These are phyloP conservation scores for Ormyrus labotus DNA, from an alignment of 2,888 invertebrate genomes.

Conservation along the genomic window DNA sequence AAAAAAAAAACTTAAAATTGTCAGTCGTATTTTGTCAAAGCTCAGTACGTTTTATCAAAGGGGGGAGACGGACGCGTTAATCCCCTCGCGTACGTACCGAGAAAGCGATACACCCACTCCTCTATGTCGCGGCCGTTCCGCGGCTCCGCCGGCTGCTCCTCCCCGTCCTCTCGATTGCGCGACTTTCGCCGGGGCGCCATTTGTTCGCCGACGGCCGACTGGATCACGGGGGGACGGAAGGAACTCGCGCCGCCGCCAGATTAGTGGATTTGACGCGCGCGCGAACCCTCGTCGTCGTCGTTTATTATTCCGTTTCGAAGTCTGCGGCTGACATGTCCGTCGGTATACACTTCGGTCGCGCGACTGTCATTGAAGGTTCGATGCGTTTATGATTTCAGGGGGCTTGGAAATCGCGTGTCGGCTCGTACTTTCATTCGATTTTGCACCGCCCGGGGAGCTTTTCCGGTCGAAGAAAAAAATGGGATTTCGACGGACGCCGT, in stretches of 20 bases:
- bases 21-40: neutral
- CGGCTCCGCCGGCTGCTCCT: neutral
- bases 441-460: no score
- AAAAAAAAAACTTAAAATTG: neutral
- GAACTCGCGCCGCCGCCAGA: neutral
- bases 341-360: no score
- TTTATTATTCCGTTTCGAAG: neutral
- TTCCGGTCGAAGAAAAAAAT: no score
- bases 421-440: no score
- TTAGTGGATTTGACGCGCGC: no score
- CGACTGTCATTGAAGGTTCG: no score
- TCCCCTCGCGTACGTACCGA: slow-evolving; percentile 41
- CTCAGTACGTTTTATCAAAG: neutral
- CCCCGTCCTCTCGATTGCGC: neutral
- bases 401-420: no score
- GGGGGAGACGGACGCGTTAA: neutral
- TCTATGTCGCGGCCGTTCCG: slow-evolving; percentile 31
- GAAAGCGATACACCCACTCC: slow-evolving; percentile 56
- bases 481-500: no score
- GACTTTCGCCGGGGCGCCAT: slow-evolving; percentile 43
- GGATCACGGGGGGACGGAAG: neutral
- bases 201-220: neutral
- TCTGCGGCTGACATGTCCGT: neutral
- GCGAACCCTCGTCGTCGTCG: no score
- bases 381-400: no score